Evolutionary conservation across 2,888 invertebrate genomes (phyloP), one percentile per base, ranked within the genome.

Genomic region (Spisula subtruncata): DNA sequence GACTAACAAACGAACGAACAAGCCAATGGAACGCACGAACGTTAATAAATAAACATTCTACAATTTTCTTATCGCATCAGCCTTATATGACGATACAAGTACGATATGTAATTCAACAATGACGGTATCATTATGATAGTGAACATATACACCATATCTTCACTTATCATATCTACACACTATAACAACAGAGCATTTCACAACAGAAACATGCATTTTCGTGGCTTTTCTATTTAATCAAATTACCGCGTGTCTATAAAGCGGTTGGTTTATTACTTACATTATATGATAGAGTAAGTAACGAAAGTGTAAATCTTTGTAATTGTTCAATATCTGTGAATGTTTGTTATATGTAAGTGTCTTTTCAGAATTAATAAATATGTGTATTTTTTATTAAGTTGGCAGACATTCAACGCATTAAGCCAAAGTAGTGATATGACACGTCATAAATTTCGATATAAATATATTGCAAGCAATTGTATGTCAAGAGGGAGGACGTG

Each of bases 221-320:
- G 25, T 25, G 60, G 60, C 25, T 66, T 66, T 66, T 10, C 25
- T 25, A 66, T 66, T 66, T 25, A 25, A 66, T 66, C n/a, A 25
- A 66, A 66, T 66, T 25, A 66, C 60, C 25, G n/a, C 60, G 60
- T 60, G 60, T n/a, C n/a, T 20, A 25, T 60, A n/a, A 60, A 60
- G 60, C n/a, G n/a, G 5, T 66, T 6, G 0, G 60, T 66, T 66
- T 66, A 66, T 66, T 12, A 66, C 25, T 66, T 66, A 66, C 25
- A 66, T 10, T 25, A n/a, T 66, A 25, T 66, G 60, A 66, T 66
- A 66, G 60, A 66, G 60, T n/a, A 66, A 56, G 10, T 10, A 66
- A 10, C 25, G 25, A 60, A 66, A 66, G 60, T 25, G 60, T 66
- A 66, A 66, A 66, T 66, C 60, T 66, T 66, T 66, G 60, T 66